Evolutionary conservation across 2,113 vertebrate genomes (phyloP), one percentile per base, ranked within the genome.

Genomic region (Emydura subglobosa): DNA sequence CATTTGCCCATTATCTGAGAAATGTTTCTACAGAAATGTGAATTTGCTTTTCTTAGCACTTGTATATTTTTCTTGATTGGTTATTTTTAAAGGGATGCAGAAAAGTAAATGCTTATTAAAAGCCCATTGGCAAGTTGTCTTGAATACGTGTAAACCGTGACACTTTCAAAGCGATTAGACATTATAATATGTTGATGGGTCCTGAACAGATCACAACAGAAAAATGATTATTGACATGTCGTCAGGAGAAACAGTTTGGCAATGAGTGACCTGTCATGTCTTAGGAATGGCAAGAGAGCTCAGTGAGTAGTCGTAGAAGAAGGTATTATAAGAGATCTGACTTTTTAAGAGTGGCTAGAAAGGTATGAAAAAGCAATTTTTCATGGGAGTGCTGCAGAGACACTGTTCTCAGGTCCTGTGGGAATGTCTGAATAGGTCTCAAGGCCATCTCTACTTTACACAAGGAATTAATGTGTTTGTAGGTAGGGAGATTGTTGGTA

Each of bases 181-280:
- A 16, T 34, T 57, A 14, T 74, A 27, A 14, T 51, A 39, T 1
- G 25, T 34, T 7, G 44, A 84, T 2, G 65, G 14, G 25, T 12
- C 11, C 7, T 50, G 7, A 3, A 49, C 19, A 47, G 8, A 1
- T n/a, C 1, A 1, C 3, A 14, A 27, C 24, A 78, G 24, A 78
- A 78, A 27, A 47, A 27, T 78, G 7, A 13, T 44, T 78, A 39
- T 44, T 76, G 21, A 44, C 39, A 44, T 74, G n/a, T 44, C 85
- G 44, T 61, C 7, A 2, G 79, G 39, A 81, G 7, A 53, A 39
- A 27, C 72, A 31, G 0, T n/a, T 31, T 74, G 53, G 4, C 8
- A 3, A 4, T 49, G 0, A 0, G 8, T 85, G 34, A 72, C n/a
- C n/a, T 31, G 16, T 0, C 0, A 10, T 57, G 1, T n/a, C 0